Conservation (phyloP, 2,888 invertebrate genomes). For the Hyles lineata region DNA sequence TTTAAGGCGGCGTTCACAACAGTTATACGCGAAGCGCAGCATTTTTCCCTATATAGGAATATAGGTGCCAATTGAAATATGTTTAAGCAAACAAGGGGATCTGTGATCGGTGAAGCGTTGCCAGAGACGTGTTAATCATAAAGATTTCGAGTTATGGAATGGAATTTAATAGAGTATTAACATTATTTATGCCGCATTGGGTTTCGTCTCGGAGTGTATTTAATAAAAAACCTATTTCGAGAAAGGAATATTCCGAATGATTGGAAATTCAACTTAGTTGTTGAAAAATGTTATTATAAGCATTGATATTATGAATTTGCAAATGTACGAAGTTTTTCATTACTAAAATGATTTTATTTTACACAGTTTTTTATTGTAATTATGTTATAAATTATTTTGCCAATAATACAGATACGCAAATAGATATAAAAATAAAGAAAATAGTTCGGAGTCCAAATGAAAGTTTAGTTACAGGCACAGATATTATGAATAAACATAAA, state of each 20-base stretch:
- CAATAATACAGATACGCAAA: too few species aligned
- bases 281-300: too few species aligned
- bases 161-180: slow-evolving; percentile 21
- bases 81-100: slow-evolving; percentile 26
- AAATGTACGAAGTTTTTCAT: too few species aligned
- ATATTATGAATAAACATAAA: too few species aligned
- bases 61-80: neutral
- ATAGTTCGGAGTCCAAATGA: too few species aligned
- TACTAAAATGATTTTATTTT: too few species aligned
- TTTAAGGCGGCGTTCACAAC: slow-evolving; percentile 30
- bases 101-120: slow-evolving; percentile 26
- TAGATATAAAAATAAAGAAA: too few species aligned
- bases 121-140: slow-evolving; percentile 27
- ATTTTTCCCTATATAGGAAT: neutral
- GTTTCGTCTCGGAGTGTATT: neutral
- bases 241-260: neutral
- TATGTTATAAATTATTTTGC: too few species aligned
- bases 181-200: neutral
- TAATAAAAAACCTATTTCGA: neutral
- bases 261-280: neutral
- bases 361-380: too few species aligned
- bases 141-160: slow-evolving; percentile 21
- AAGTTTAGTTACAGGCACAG: too few species aligned
- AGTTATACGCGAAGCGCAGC: neutral
- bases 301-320: too few species aligned